Base-by-base conservation (phyloP, 2,113 vertebrate species). In the Chunga burmeisteri region DNA sequence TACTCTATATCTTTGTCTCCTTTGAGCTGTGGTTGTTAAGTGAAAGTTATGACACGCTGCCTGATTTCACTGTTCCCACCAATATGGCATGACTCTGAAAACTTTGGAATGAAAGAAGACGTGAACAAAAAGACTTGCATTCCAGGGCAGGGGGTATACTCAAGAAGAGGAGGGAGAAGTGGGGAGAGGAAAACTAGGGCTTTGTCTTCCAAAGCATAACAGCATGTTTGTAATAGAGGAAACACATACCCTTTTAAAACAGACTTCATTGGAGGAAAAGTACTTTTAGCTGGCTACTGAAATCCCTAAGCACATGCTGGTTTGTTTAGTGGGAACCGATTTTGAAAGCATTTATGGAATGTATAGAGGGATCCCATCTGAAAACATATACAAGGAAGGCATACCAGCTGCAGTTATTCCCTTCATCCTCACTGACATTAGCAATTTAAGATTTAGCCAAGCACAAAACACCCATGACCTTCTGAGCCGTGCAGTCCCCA, bases 341-440 rank as follows among this genome's bases (percentile, higher is more conserved):
- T 96, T 93, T 94, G 75, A 97, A 98, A 95, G 94, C 75, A 97
- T 97, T 95, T 97, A 65, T 94, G 97, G 97, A 98, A 98, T 98
- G 97, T 96, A 94, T 95, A 58, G 91, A 94, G 53, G 46, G 96
- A 97, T 93, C 91, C 92, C 92, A 87, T 62, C 94, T 94, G 95
- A 81, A 95, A 94, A 93, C 90, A 86, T 88, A 55, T 62, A 90
- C 87, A 87, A 96, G 96, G 82, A 78, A 90, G 73, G 88, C 95
- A 95, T 88, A 90, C 95, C 96, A 96, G 93, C 91, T 96, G 91
- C 95, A 96, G 85, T 90, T 91, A 96, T 96, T 95, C 89, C 74
- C 91, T 96, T 89, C 94, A 78, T 94, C 89, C 84, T 96, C 91
- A 56, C 84, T 96, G 92, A 94, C 96, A 87, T 86, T 83, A 88